A percentile compares a stretch with the other conserved stretches of the same genome.
Conservation (phyloP, 2,113 vertebrate species). For the Clarias batrachus region DNA sequence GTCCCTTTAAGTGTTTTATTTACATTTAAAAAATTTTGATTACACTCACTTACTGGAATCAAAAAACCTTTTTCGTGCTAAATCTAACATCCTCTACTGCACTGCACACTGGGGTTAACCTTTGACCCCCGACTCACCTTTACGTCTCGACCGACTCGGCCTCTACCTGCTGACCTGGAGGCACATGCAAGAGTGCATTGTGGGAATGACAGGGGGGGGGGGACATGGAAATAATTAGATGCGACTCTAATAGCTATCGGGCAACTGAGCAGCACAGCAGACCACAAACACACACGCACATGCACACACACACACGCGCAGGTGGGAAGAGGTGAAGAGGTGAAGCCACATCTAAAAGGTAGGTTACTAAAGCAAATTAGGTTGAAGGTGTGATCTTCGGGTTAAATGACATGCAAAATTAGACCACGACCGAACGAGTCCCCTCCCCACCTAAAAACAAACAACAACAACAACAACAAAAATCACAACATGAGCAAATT, state of each 20-base stretch:
- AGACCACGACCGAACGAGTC: constrained; percentile 66
- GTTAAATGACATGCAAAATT: constrained; percentile 40
- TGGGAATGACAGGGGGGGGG: constrained; percentile 70
- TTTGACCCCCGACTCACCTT: constrained; percentile 73
- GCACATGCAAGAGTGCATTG: constrained; percentile 73
- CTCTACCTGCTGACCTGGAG: constrained; percentile 73
- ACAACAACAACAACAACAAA: constrained; percentile 51
- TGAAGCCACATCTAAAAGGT: not conserved
- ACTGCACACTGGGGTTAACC: constrained; percentile 52
- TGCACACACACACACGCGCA: constrained; percentile 32
- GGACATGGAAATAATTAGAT: constrained; percentile 68
- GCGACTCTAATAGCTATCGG: constrained; percentile 54
- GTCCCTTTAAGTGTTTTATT: not conserved
- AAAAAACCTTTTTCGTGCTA: not conserved
- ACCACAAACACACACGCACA: constrained; percentile 10
- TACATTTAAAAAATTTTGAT: not conserved
- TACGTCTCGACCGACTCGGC: constrained; percentile 71
- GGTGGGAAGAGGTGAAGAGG: constrained; percentile 45
- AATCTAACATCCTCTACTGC: constrained; percentile 29
- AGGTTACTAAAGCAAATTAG: constrained; percentile 1
- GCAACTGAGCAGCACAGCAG: constrained; percentile 55
- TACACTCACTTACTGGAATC: not conserved
- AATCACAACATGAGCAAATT: constrained; percentile 65
- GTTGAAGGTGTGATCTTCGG: constrained; percentile 41
- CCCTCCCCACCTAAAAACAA: constrained; percentile 69